These are phyloP conservation scores for Platycnemis pennipes DNA, from an alignment of 2,888 invertebrate genomes.

Conservation along the genomic window DNA sequence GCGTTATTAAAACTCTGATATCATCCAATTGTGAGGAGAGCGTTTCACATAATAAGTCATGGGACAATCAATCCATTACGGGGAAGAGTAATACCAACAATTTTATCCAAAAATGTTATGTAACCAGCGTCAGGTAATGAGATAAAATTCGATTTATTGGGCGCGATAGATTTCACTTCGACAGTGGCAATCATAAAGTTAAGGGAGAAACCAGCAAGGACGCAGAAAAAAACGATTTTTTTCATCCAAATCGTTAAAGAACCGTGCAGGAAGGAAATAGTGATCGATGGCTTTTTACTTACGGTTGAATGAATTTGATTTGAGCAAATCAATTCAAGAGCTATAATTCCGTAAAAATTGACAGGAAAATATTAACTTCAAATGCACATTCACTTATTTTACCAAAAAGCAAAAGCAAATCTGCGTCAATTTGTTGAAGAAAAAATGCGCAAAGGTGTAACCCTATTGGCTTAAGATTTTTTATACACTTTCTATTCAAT, in stretches of 20 bases:
- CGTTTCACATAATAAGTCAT: not conserved
- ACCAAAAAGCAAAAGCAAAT: constrained; percentile 41
- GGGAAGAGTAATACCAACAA: too few species aligned
- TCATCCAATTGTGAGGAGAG: not conserved
- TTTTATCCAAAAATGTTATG: not conserved
- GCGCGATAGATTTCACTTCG: not conserved
- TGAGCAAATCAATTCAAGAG: constrained; percentile 15
- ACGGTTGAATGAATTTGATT: constrained; percentile 30
- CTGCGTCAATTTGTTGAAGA: constrained; percentile 13
- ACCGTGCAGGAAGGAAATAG: not conserved
- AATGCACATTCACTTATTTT: constrained; percentile 37
- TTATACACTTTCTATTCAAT: too few species aligned
- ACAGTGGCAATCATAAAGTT: not conserved
- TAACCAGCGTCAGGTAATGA: not conserved
- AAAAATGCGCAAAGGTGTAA: constrained; percentile 49
- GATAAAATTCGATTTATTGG: constrained; percentile 22
- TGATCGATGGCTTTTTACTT: not conserved
- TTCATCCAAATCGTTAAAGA: not conserved
- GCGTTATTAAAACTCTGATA: not conserved
- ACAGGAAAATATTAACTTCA: not conserved
- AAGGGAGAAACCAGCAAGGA: not conserved
- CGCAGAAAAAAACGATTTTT: not conserved
- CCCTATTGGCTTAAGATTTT: too few species aligned
- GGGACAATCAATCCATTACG: not conserved
- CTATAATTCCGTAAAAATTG: constrained; percentile 37